Percentiles rank a stretch among this genome's conserved stretches.
phyloP scores from a whole-genome alignment of 2,113 vertebrate species.

The Addax nasomaculatus region DNA sequence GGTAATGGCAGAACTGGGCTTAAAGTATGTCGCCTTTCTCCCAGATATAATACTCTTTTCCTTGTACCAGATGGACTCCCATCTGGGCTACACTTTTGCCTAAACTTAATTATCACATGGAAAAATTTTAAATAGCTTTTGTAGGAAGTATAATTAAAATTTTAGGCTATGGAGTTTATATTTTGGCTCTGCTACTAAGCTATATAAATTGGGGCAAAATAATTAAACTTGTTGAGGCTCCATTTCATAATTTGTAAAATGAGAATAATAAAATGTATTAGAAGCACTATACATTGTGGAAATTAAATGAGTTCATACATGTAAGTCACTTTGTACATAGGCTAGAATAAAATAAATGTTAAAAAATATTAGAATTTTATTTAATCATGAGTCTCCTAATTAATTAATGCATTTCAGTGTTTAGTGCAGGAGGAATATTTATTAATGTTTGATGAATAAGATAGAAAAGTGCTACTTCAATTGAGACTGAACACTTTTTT shows the following conservation, averaged over 20 bases:
- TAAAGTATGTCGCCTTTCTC: neutral
- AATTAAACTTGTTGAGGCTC: neutral
- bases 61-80: neutral
- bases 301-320: neutral
- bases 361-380: neutral
- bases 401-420: neutral
- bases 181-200: neutral
- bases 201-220: neutral
- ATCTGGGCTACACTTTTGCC: neutral
- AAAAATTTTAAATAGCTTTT: neutral
- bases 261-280: neutral
- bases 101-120: neutral
- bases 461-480: neutral
- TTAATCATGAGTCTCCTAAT: neutral
- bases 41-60: neutral
- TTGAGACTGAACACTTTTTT: neutral
- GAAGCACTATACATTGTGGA: neutral
- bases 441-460: neutral
- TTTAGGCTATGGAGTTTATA: neutral
- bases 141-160: neutral
- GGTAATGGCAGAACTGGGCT: neutral
- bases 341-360: neutral
- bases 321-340: neutral
- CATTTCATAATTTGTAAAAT: neutral
- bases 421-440: neutral